A percentile compares a stretch with the other conserved stretches of the same genome.
These are phyloP conservation scores for Pseudomyrmex gracilis DNA, from an alignment of 1,140 invertebrate species.

Conservation along the genomic window DNA sequence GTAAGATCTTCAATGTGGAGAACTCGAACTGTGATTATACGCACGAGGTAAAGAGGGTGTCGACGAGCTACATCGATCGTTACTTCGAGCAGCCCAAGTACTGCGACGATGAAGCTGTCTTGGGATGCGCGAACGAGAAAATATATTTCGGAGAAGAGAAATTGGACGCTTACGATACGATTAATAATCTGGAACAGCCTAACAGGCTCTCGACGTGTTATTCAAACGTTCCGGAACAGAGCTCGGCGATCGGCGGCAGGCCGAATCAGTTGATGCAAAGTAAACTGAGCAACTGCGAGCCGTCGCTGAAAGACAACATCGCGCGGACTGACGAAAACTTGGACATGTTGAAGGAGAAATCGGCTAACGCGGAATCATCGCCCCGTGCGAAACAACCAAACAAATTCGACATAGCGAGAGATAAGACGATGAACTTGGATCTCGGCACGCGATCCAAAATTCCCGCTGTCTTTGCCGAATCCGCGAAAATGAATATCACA, in stretches of 20 bases:
- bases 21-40: slow-evolving; percentile 73
- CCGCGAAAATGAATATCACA: slow-evolving; percentile 72
- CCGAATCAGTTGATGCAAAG: slow-evolving; percentile 30
- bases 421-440: slow-evolving; percentile 70
- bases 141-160: slow-evolving; percentile 73
- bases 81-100: slow-evolving; percentile 84
- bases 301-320: slow-evolving; percentile 51
- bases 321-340: slow-evolving; percentile 58
- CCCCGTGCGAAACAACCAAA: slow-evolving; percentile 65
- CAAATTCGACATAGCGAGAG: slow-evolving; percentile 67
- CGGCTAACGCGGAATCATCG: slow-evolving; percentile 69
- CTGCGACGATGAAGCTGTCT: slow-evolving; percentile 76
- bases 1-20: slow-evolving; percentile 75
- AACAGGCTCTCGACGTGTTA: slow-evolving; percentile 72
- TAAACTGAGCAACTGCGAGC: slow-evolving; percentile 68
- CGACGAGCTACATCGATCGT: slow-evolving; percentile 83
- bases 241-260: slow-evolving; percentile 26
- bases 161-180: slow-evolving; percentile 76
- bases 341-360: slow-evolving; percentile 57
- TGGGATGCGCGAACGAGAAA: slow-evolving; percentile 69
- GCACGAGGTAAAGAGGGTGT: slow-evolving; percentile 78
- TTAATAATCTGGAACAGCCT: slow-evolving; percentile 80
- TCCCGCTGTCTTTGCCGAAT: slow-evolving; percentile 60
- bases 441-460: slow-evolving; percentile 80
- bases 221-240: slow-evolving; percentile 77